phyloP scores from a whole-genome alignment of 2,888 invertebrate genomes.

The Dryomyza anilis region DNA sequence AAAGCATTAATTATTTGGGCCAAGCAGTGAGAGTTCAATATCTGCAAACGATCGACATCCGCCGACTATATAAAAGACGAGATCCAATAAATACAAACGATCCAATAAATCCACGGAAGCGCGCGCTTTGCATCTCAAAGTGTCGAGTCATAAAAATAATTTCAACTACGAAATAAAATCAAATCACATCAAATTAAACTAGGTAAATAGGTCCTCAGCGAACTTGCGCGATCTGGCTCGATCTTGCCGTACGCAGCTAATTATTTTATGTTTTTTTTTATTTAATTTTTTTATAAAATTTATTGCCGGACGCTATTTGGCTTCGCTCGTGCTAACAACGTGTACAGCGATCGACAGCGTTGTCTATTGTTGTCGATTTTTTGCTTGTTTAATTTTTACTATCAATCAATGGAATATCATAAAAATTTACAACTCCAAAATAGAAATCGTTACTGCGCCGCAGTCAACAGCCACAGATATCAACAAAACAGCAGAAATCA shows the following conservation, averaged over 20 bases:
- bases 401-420: slow-evolving; percentile 40
- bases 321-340: slow-evolving; percentile 1
- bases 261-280: too few relatives aligned
- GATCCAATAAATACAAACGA: background rate
- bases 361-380: slow-evolving; percentile 35
- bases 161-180: background rate
- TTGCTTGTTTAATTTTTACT: slow-evolving; percentile 55
- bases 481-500: background rate
- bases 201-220: background rate
- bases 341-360: background rate
- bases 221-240: background rate
- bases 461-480: background rate
- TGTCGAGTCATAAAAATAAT: background rate
- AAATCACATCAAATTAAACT: slow-evolving; percentile 1
- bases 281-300: too few relatives aligned
- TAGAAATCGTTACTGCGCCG: slow-evolving; percentile 28
- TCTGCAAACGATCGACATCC: background rate
- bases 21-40: background rate
- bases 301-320: background rate
- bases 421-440: slow-evolving; percentile 15
- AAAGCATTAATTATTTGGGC: too few relatives aligned
- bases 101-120: background rate
- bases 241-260: background rate
- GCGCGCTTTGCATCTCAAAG: too few relatives aligned
- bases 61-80: too few relatives aligned